Evolutionary conservation across 2,113 vertebrate species (phyloP), one percentile per base, ranked within the genome.

Genomic region (Ornithorhynchus anatinus): DNA sequence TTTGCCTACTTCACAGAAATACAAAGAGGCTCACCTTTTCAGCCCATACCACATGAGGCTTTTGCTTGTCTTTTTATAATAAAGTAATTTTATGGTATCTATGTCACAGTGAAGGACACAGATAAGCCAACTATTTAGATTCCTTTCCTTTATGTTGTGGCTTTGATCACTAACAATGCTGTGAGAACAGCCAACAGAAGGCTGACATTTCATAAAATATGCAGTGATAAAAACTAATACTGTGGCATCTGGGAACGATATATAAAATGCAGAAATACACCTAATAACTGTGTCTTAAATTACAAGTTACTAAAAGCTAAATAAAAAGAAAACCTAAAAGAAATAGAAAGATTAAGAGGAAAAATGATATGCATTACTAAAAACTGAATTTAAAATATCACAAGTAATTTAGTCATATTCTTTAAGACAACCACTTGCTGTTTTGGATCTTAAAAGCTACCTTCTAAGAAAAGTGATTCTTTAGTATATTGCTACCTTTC

Each of bases 191-290:
- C 92, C 93, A 94, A 93, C 94, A 94, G 94, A 94, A 94, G 93
- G 94, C 93, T 94, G 94, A 94, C 94, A 94, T 94, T 94, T 94
- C 93, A 93, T 94, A 94, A 94, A 94, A 94, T 94, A 94, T 94
- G 93, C 92, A 94, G 94, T 92, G 94, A 94, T 94, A 94, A 94
- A 94, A 94, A 92, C 92, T 94, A 93, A 94, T 94, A 94, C 92
- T 92, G 91, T 90, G 93, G 93, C 94, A 94, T 94, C 94, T 94
- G 94, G 94, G 92, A 94, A 87, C 14, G 81, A 94, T 94, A 92
- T 92, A 94, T 93, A 93, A 94, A 94, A 94, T 91, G 91, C 92
- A 93, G 91, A 94, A 94, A 94, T 93, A 94, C 90, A 94, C 93
- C 94, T 94, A 94, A 94, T 94, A 94, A 93, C 93, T 93, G 82